Conservation (phyloP, 2,797 vertebrate genomes). For the Pelodytes ibericus region DNA sequence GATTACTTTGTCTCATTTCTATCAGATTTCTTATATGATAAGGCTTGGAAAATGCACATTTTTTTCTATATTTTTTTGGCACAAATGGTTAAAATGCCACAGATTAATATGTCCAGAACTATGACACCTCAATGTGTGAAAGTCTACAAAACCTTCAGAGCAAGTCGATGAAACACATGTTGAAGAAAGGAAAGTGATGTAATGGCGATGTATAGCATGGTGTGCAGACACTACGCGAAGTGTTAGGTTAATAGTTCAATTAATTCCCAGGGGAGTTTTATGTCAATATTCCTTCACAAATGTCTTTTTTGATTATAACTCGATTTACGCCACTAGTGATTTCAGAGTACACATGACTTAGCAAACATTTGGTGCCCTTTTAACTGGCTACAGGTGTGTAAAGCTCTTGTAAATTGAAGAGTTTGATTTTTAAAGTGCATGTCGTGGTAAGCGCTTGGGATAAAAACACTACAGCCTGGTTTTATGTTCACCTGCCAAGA, state of each 20-base stretch:
- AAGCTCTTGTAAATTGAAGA: conserved; percentile 13
- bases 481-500: conserved; percentile 4
- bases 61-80: background rate
- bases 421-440: conserved; percentile 8
- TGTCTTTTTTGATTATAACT: conserved; percentile 44
- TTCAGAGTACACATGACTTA: conserved; percentile 32
- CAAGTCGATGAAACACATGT: conserved; percentile 22
- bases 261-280: conserved; percentile 46
- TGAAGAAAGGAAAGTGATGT: conserved; percentile 36
- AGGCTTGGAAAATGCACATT: too few relatives aligned
- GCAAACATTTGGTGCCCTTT: conserved; percentile 36
- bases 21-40: too few relatives aligned
- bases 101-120: background rate
- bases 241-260: conserved; percentile 53
- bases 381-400: conserved; percentile 33
- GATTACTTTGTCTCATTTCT: too few relatives aligned
- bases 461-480: background rate
- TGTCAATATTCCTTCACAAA: conserved; percentile 53
- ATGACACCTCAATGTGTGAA: conserved; percentile 35
- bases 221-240: conserved; percentile 39
- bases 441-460: conserved; percentile 7
- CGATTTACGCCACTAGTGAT: conserved; percentile 38
- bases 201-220: conserved; percentile 19
- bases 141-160: conserved; percentile 3
- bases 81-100: conserved; percentile 1